A percentile compares a stretch with the other conserved stretches of the same genome.
Conservation (phyloP, 2,113 vertebrate species). For the Oncorhynchus tshawytscha region DNA sequence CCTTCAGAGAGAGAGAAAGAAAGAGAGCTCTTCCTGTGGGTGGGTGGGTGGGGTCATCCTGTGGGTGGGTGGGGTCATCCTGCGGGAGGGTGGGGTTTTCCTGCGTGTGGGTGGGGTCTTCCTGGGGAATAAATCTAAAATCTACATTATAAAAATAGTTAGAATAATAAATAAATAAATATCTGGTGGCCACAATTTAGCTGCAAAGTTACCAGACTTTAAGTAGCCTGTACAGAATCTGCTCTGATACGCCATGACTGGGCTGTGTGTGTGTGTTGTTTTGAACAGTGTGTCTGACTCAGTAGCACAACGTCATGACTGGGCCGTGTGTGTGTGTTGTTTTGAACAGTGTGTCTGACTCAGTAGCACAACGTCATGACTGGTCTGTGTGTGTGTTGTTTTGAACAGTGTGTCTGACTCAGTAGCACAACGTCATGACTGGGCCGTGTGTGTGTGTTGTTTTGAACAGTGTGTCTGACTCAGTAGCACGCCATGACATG, state of each 20-base stretch:
- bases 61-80: neutral
- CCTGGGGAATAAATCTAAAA: too few species aligned
- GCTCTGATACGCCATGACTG: too few species aligned
- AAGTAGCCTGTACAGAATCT: neutral
- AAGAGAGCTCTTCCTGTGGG: neutral
- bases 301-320: neutral
- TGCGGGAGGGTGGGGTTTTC: constrained; percentile 4
- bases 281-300: neutral
- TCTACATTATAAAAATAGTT: too few species aligned
- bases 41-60: constrained; percentile 6
- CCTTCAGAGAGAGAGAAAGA: constrained; percentile 9
- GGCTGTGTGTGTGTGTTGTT: too few species aligned
- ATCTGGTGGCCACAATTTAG: too few species aligned
- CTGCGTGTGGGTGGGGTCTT: constrained; percentile 15
- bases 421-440: too few species aligned
- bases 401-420: neutral
- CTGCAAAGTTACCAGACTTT: neutral
- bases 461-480: too few species aligned
- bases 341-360: too few species aligned
- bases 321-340: neutral
- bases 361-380: too few species aligned
- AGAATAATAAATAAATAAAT: too few species aligned
- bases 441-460: too few species aligned
- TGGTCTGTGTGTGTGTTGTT: neutral
- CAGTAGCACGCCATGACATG: too few species aligned